phyloP scores from a whole-genome alignment of 2,888 invertebrate genomes.

The Hypomecis atomaria region DNA sequence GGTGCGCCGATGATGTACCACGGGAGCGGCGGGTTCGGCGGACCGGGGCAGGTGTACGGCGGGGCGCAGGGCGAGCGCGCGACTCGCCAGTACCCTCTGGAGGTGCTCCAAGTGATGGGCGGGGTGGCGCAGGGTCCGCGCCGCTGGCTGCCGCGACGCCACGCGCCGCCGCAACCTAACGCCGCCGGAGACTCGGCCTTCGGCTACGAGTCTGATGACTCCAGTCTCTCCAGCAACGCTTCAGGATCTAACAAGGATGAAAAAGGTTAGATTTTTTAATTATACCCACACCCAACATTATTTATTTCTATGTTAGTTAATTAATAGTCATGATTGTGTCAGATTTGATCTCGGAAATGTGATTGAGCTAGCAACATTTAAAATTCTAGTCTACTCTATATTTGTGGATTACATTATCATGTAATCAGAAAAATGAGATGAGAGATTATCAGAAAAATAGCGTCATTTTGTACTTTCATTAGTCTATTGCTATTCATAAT shows the following conservation, averaged over 20 bases:
- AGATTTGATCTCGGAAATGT: too few species aligned
- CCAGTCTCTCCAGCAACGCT: constrained; percentile 79
- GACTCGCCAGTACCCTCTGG: constrained; percentile 67
- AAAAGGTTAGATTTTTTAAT: constrained; percentile 61
- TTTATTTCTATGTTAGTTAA: too few species aligned
- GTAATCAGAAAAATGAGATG: too few species aligned
- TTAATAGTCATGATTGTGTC: too few species aligned
- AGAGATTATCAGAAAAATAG: too few species aligned
- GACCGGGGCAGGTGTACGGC: constrained; percentile 65
- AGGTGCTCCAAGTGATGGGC: constrained; percentile 62
- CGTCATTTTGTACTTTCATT: too few species aligned
- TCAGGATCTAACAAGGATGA: constrained; percentile 78
- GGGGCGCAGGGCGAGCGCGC: constrained; percentile 63
- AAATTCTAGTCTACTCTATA: too few species aligned
- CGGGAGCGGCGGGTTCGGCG: constrained; percentile 65
- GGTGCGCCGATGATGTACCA: constrained; percentile 75
- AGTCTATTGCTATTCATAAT: too few species aligned
- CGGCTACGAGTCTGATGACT: constrained; percentile 79
- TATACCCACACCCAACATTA: background rate
- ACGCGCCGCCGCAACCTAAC: constrained; percentile 56
- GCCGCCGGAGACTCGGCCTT: constrained; percentile 67
- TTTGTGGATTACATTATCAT: too few species aligned
- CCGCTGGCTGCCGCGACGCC: constrained; percentile 65
- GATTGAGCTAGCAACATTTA: too few species aligned
- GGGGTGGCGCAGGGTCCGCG: constrained; percentile 53